Percentiles rank a stretch among this genome's conserved stretches.
Conservation (phyloP, 2,797 vertebrate genomes). For the Threskiornis aethiopicus region DNA sequence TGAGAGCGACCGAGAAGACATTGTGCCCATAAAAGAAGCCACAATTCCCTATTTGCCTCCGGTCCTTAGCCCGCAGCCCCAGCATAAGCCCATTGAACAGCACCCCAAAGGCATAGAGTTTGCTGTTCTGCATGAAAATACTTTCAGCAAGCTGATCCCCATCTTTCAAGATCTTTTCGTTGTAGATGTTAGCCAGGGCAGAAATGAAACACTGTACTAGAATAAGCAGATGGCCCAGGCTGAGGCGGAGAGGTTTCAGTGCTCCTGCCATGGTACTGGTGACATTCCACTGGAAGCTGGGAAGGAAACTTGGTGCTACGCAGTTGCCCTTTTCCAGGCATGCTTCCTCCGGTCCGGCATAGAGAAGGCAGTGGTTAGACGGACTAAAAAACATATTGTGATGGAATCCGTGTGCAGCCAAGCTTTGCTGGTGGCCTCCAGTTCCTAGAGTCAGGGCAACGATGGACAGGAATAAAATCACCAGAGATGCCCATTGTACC, state of each 20-base stretch:
- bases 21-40: slow-evolving; percentile 97
- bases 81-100: slow-evolving; percentile 90
- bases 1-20: slow-evolving; percentile 85
- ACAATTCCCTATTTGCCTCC: slow-evolving; percentile 83
- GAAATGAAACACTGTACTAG: slow-evolving; percentile 93
- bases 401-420: slow-evolving; percentile 81
- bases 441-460: slow-evolving; percentile 87
- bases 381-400: slow-evolving; percentile 78
- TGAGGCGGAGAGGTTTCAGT: slow-evolving; percentile 78
- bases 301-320: slow-evolving; percentile 55
- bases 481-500: slow-evolving; percentile 93
- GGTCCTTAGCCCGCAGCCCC: slow-evolving; percentile 78
- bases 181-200: slow-evolving; percentile 97
- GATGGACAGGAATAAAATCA: slow-evolving; percentile 93
- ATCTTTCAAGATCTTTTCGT: slow-evolving; percentile 97
- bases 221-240: slow-evolving; percentile 90
- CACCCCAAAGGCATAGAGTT: slow-evolving; percentile 91
- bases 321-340: slow-evolving; percentile 74
- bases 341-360: slow-evolving; percentile 73
- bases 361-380: slow-evolving; percentile 88
- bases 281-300: slow-evolving; percentile 81
- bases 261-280: slow-evolving; percentile 66
- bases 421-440: slow-evolving; percentile 75
- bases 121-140: slow-evolving; percentile 96
- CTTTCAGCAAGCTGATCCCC: slow-evolving; percentile 88